phyloP scores from a whole-genome alignment of 2,113 vertebrate genomes.

The Prinia subflava region DNA sequence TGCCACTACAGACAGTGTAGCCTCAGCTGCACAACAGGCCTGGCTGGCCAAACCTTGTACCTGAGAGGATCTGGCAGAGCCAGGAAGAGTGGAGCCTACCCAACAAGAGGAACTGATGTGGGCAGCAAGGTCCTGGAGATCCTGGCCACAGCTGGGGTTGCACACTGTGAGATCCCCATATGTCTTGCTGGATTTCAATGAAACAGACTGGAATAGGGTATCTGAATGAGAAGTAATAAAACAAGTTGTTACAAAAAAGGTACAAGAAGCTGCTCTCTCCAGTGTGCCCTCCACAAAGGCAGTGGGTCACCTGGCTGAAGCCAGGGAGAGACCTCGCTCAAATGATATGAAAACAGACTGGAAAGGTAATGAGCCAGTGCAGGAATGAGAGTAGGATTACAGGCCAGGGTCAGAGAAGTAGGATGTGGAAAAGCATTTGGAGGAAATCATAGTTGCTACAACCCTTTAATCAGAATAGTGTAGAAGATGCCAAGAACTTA shows the following conservation, averaged over 20 bases:
- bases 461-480: neutral
- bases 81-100: neutral
- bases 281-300: neutral
- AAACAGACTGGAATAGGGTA: neutral
- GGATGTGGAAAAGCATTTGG: neutral
- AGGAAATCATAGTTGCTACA: neutral
- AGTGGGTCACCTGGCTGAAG: neutral
- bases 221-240: neutral
- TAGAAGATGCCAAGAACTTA: neutral
- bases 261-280: neutral
- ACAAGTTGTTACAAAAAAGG: neutral
- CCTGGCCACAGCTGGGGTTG: neutral
- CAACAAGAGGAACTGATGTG: neutral
- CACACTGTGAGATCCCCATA: neutral
- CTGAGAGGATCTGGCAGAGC: neutral
- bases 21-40: neutral
- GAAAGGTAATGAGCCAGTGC: neutral
- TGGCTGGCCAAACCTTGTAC: neutral
- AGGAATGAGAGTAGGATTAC: neutral
- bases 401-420: neutral
- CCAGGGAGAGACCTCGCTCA: fast-evolving
- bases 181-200: neutral
- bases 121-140: neutral
- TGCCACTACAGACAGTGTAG: fast-evolving
- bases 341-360: neutral